These are phyloP conservation scores for Chitala chitala DNA, from an alignment of 2,113 vertebrate species.

Conservation along the genomic window DNA sequence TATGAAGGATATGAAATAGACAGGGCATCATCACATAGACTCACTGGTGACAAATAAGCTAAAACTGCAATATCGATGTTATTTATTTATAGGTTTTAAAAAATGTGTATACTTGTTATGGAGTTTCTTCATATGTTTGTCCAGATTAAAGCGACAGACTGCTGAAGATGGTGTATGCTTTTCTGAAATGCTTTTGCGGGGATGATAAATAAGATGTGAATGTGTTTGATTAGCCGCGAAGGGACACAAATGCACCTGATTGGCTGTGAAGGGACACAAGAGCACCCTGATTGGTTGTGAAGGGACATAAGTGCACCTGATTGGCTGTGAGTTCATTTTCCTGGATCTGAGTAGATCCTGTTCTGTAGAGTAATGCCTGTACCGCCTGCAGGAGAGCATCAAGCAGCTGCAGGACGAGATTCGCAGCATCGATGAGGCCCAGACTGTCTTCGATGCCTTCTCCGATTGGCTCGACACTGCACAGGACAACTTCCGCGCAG, in stretches of 20 bases:
- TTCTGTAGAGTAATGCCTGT: fast-evolving
- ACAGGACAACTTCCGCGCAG: conserved; percentile 69
- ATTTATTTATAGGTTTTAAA: too few relatives aligned
- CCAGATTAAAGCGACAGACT: neutral
- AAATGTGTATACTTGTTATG: too few relatives aligned
- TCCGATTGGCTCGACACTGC: conserved; percentile 77
- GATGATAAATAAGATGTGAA: too few relatives aligned
- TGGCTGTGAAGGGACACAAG: neutral
- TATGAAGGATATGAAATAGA: neutral
- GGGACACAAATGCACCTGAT: neutral
- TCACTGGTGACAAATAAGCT: neutral
- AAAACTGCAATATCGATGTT: neutral
- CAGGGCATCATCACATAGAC: neutral
- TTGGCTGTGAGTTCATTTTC: neutral
- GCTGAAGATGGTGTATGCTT: too few relatives aligned
- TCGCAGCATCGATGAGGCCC: conserved; percentile 77
- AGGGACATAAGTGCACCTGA: neutral
- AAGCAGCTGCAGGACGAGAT: conserved; percentile 88
- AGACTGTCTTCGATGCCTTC: conserved; percentile 72
- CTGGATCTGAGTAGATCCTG: neutral
- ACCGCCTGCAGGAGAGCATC: conserved; percentile 74
- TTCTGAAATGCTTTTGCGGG: too few relatives aligned
- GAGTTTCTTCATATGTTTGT: too few relatives aligned
- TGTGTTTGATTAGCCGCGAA: too few relatives aligned
- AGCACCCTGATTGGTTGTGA: neutral